These are phyloP conservation scores for Venturia canescens DNA, from an alignment of 1,140 invertebrate genomes.

Conservation along the genomic window DNA sequence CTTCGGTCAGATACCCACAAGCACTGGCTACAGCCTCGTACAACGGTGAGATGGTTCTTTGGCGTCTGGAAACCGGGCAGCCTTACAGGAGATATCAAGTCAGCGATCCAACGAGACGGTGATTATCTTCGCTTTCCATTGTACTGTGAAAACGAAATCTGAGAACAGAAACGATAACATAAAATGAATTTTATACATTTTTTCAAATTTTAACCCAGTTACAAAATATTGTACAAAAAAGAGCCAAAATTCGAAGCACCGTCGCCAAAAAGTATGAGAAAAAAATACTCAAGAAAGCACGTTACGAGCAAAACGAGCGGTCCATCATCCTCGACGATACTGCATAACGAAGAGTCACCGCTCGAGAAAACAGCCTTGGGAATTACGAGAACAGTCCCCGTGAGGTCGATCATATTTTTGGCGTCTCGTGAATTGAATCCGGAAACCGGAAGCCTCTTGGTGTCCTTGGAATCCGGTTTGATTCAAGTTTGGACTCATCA, in stretches of 20 bases:
- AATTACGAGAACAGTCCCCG: constrained; percentile 66
- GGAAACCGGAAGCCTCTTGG: constrained; percentile 80
- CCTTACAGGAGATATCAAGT: constrained; percentile 76
- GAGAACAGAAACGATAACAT: no score
- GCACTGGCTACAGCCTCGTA: constrained; percentile 83
- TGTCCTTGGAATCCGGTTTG: constrained; percentile 82
- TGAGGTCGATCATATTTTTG: constrained; percentile 79
- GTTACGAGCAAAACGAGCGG: background rate
- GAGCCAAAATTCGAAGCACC: constrained; percentile 4
- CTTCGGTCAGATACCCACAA: constrained; percentile 79
- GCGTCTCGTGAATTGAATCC: constrained; percentile 73
- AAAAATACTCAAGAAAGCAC: background rate
- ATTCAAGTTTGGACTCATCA: constrained; percentile 86
- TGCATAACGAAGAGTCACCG: constrained; percentile 33
- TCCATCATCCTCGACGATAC: constrained; percentile 13
- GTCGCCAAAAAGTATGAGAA: background rate
- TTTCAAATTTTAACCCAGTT: no score
- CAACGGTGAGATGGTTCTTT: constrained; percentile 87
- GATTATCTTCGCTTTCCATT: constrained; percentile 5
- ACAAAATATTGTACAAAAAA: constrained; percentile 50
- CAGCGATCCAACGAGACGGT: constrained; percentile 63
- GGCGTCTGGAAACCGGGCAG: constrained; percentile 86
- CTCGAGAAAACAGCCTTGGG: constrained; percentile 58
- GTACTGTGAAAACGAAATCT: background rate
- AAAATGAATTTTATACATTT: no score